Conservation (phyloP, 2,888 invertebrate genomes). For the Dynastes tityus region DNA sequence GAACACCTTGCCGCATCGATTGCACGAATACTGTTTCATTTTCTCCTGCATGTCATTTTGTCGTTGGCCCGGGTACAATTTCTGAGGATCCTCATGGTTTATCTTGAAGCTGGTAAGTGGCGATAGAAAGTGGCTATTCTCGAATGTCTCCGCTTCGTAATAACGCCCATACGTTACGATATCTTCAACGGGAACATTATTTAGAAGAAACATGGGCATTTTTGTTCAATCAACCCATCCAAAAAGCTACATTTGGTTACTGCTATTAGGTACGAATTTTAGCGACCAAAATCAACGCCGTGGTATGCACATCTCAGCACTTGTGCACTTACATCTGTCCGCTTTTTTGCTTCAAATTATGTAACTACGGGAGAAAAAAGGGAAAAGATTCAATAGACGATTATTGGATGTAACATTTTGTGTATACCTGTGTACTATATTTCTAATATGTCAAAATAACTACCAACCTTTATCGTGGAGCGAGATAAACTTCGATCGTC, state of each 20-base stretch:
- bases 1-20: slow-evolving; percentile 90
- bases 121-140: slow-evolving; percentile 57
- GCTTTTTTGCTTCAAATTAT: slow-evolving; percentile 23
- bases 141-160: slow-evolving; percentile 55
- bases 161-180: slow-evolving; percentile 52
- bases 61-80: slow-evolving; percentile 44
- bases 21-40: slow-evolving; percentile 86
- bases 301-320: slow-evolving; percentile 1
- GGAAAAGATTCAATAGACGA: slow-evolving; percentile 42
- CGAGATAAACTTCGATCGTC: slow-evolving; percentile 9
- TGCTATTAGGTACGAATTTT: slow-evolving; percentile 7
- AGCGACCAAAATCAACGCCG: neutral
- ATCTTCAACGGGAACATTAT: slow-evolving; percentile 56
- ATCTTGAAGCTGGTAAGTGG: slow-evolving; percentile 57
- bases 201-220: slow-evolving; percentile 58
- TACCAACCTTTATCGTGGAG: slow-evolving; percentile 12
- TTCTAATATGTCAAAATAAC: slow-evolving; percentile 39
- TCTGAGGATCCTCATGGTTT: slow-evolving; percentile 54
- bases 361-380: slow-evolving; percentile 33
- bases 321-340: slow-evolving; percentile 13
- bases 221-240: slow-evolving; percentile 48
- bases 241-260: slow-evolving; percentile 43
- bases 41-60: slow-evolving; percentile 61
- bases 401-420: slow-evolving; percentile 40
- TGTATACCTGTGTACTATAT: slow-evolving; percentile 42